These are phyloP conservation scores for Caenorhabditis angaria DNA, from an alignment of 2,888 invertebrate genomes.

Conservation along the genomic window DNA sequence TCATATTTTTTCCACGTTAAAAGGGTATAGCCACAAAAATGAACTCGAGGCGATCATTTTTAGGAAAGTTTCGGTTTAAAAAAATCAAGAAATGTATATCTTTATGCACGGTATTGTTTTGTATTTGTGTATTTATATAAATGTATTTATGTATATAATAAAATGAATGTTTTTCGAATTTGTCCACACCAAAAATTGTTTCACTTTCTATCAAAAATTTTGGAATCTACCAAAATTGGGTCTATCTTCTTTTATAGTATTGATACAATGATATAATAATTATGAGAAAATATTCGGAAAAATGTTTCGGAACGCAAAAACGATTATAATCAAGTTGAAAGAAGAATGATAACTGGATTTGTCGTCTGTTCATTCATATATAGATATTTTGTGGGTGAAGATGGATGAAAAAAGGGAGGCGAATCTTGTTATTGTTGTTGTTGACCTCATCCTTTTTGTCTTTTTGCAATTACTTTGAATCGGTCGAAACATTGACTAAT, in stretches of 20 bases:
- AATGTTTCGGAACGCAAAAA: slow-evolving; percentile 1
- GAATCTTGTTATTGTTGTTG: slow-evolving; percentile 5
- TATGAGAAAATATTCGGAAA: neutral
- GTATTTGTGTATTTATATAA: too few relatives aligned
- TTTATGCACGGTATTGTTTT: too few relatives aligned
- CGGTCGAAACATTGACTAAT: slow-evolving; percentile 39
- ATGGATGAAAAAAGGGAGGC: neutral
- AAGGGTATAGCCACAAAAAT: too few relatives aligned
- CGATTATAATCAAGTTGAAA: neutral
- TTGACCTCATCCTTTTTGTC: neutral
- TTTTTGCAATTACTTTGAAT: slow-evolving; percentile 13
- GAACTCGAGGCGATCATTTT: too few relatives aligned
- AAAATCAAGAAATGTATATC: too few relatives aligned
- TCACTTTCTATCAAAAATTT: neutral
- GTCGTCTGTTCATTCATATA: too few relatives aligned
- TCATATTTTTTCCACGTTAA: too few relatives aligned
- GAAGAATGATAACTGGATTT: slow-evolving; percentile 3
- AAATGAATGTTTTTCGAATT: too few relatives aligned
- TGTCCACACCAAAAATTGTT: neutral
- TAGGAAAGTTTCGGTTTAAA: too few relatives aligned
- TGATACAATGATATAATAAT: neutral
- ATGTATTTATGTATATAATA: neutral
- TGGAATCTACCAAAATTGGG: slow-evolving; percentile 1
- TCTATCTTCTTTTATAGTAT: neutral
- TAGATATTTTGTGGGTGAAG: too few relatives aligned